These are phyloP conservation scores for Haliclona indistincta DNA, from an alignment of 37 sponge, comb jelly and placozoan species.

Conservation along the genomic window DNA sequence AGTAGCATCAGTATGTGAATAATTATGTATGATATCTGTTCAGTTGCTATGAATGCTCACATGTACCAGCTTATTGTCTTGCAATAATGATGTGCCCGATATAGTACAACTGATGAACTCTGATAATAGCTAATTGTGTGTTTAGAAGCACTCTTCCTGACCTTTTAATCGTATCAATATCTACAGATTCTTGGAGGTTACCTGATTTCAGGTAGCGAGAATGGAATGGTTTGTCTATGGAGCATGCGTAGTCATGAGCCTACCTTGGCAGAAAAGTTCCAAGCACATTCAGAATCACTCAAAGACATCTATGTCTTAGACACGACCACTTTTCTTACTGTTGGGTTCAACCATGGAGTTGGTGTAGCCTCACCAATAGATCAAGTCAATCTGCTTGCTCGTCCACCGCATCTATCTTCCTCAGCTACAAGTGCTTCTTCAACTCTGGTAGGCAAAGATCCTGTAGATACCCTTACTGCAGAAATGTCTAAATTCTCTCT, in stretches of 20 bases:
- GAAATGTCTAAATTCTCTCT: constrained; percentile 1
- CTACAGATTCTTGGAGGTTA: constrained; percentile 47
- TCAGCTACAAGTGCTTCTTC: background rate
- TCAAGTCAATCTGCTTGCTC: background rate
- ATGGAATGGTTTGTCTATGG: constrained; percentile 48
- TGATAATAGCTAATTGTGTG: background rate
- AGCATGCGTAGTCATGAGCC: constrained; percentile 54
- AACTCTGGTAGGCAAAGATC: background rate
- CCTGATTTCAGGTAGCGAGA: constrained; percentile 33
- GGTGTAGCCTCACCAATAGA: background rate
- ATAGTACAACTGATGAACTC: background rate
- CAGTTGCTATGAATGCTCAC: too few species aligned
- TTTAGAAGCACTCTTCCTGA: background rate
- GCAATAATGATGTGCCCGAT: background rate
- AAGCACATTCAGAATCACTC: constrained; percentile 30
- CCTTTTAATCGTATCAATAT: too few species aligned
- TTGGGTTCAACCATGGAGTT: constrained; percentile 15
- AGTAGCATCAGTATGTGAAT: background rate
- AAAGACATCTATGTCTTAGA: constrained; percentile 40
- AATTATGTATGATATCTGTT: background rate
- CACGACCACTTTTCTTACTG: constrained; percentile 34
- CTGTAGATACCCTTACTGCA: background rate
- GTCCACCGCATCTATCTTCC: background rate
- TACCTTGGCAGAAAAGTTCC: constrained; percentile 8
- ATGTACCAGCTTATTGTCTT: too few species aligned